Conservation (phyloP, 1,140 invertebrate species). For the Euschistus heros region DNA sequence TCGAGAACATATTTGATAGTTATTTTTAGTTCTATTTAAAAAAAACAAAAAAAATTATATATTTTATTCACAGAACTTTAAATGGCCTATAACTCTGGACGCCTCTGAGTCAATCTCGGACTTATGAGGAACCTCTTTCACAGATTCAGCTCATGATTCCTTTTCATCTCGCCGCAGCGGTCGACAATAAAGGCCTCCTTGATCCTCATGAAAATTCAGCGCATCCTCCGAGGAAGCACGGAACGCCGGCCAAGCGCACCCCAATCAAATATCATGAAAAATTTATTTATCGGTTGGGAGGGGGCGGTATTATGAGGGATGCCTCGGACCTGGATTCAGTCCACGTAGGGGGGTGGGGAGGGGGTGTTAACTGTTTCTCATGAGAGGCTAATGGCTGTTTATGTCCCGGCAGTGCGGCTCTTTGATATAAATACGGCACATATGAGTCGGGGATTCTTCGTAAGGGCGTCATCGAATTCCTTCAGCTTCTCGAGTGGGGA, state of each 20-base stretch:
- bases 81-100: too few relatives aligned
- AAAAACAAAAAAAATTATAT: too few relatives aligned
- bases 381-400: too few relatives aligned
- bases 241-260: background rate
- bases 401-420: too few relatives aligned
- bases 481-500: too few relatives aligned
- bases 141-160: background rate
- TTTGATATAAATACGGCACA: too few relatives aligned
- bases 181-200: slow-evolving; percentile 3
- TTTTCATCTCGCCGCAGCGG: background rate
- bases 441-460: too few relatives aligned
- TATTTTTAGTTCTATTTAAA: too few relatives aligned
- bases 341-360: background rate
- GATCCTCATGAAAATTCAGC: slow-evolving; percentile 15
- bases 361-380: slow-evolving; percentile 5
- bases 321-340: background rate
- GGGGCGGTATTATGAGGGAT: slow-evolving; percentile 1
- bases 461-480: too few relatives aligned
- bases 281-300: slow-evolving; percentile 5
- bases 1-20: too few relatives aligned
- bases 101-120: background rate
- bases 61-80: too few relatives aligned
- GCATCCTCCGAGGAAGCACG: background rate
- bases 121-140: background rate
- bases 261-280: slow-evolving; percentile 17